Evolutionary conservation across 2,797 vertebrate species (phyloP).

Genomic region (Loris lydekkerianus): DNA sequence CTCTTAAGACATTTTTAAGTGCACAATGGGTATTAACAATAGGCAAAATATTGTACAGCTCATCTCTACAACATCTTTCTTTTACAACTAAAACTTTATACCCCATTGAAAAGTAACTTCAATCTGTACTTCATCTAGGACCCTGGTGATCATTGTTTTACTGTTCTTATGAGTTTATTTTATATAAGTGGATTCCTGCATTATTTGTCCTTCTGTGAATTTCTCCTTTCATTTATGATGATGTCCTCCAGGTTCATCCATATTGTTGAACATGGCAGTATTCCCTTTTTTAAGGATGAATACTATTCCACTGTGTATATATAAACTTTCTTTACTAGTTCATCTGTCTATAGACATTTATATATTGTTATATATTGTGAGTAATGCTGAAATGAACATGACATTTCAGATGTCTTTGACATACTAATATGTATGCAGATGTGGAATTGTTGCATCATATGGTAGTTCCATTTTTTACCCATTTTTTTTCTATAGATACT

Average conservation of each 20-base stretch:
- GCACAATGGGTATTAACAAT: not conserved
- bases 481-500: not conserved
- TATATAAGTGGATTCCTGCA: not conserved
- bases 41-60: not conserved
- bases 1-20: not conserved
- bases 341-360: not conserved
- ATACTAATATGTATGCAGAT: not conserved
- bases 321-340: not conserved
- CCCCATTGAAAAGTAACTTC: not conserved
- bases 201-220: not conserved
- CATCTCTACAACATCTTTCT: not conserved
- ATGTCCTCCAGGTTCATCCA: not conserved
- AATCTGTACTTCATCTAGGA: not conserved
- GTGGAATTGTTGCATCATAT: not conserved
- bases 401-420: not conserved
- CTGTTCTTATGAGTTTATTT: not conserved
- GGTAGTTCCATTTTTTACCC: not conserved
- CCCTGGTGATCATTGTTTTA: not conserved
- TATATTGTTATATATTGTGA: not conserved
- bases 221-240: not conserved
- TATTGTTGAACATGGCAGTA: not conserved
- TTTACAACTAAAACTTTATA: not conserved
- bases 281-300: not conserved
- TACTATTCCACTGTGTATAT: not conserved
- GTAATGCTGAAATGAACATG: not conserved